Evolutionary conservation across 2,113 vertebrate genomes (phyloP), one percentile per base, ranked within the genome.

Genomic region (Echinops telfairi): DNA sequence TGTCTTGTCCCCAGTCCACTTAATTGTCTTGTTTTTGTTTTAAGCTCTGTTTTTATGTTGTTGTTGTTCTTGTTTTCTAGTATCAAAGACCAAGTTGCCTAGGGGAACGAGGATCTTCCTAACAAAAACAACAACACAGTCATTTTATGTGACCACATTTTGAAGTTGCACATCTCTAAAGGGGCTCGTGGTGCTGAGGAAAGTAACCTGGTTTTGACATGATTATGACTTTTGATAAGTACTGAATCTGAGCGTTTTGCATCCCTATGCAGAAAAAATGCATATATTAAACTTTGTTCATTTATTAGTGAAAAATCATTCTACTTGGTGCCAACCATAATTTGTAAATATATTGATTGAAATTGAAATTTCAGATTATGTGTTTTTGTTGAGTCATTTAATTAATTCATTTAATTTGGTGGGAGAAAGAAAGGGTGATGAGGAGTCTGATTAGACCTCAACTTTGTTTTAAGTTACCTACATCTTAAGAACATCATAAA

Each of bases 1-100:
- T 92, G n/a, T 96, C 20, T 96, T 96, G 43, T 96, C 33, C 81
- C 76, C 92, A 86, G 66, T 87, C 6, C 2, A 47, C 1, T 73
- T 47, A 60, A 62, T 22, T 27, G 12, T 60, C 90, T 81, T 79
- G n/a, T 47, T n/a, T 2, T 31, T 88, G 10, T 71, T 89, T 76
- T 58, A 53, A 86, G 6, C 64, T 64, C 25, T 27, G 0, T n/a
- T 47, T 53, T 53, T 2, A 7, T 68, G 7, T 33, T 70, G 43
- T 40, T 64, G 27, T 1, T 64, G 2, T n/a, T 86, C 10, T 12
- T 27, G 2, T n/a, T 87, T 86, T 14, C 11, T 27, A n/a, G 17
- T 40, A 11, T 29, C 25, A 47, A 47, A 29, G 16, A 31, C 27
- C 43, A 73, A 47, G 40, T 31, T 53, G 31, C 38, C 47, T 23